Evolutionary conservation across 2,888 invertebrate genomes (phyloP).

Genomic region (Pachliopta kotzebuea): DNA sequence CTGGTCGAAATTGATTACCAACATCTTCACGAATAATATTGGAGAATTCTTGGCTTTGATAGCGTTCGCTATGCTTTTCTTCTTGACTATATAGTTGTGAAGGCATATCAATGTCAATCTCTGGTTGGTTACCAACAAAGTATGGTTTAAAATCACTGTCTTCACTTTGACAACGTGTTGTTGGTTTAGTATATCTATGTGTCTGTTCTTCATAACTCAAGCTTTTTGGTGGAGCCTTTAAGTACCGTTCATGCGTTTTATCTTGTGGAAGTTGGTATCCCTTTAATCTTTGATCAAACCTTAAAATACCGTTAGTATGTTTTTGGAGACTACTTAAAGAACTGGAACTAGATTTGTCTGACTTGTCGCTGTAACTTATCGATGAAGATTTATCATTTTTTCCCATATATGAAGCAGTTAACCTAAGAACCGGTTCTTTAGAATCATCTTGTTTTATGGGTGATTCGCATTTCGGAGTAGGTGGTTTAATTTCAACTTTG

Average conservation of each 20-base stretch:
- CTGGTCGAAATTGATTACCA: slow-evolving; percentile 68
- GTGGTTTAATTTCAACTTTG: slow-evolving; percentile 44
- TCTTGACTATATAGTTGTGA: slow-evolving; percentile 81
- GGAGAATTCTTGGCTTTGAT: slow-evolving; percentile 84
- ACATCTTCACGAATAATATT: slow-evolving; percentile 66
- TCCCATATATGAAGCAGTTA: slow-evolving; percentile 55
- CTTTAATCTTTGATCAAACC: slow-evolving; percentile 63
- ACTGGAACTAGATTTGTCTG: slow-evolving; percentile 77
- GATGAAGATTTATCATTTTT: slow-evolving; percentile 73
- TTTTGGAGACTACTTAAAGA: slow-evolving; percentile 74
- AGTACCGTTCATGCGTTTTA: slow-evolving; percentile 58
- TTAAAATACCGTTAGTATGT: slow-evolving; percentile 62
- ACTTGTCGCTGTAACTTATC: slow-evolving; percentile 75
- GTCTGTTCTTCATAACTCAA: slow-evolving; percentile 72
- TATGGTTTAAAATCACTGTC: slow-evolving; percentile 74
- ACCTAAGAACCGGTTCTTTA: slow-evolving; percentile 58
- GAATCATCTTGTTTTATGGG: slow-evolving; percentile 46
- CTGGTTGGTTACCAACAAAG: slow-evolving; percentile 68
- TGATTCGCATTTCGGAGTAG: slow-evolving; percentile 44
- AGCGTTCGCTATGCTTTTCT: slow-evolving; percentile 82
- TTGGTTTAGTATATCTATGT: slow-evolving; percentile 71
- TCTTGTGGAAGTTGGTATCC: slow-evolving; percentile 53
- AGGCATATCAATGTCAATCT: slow-evolving; percentile 79
- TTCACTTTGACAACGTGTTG: slow-evolving; percentile 81
- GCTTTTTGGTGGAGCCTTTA: slow-evolving; percentile 71